Evolutionary conservation across 2,113 vertebrate species (phyloP).

Genomic region (Gymnobelideus leadbeateri): DNA sequence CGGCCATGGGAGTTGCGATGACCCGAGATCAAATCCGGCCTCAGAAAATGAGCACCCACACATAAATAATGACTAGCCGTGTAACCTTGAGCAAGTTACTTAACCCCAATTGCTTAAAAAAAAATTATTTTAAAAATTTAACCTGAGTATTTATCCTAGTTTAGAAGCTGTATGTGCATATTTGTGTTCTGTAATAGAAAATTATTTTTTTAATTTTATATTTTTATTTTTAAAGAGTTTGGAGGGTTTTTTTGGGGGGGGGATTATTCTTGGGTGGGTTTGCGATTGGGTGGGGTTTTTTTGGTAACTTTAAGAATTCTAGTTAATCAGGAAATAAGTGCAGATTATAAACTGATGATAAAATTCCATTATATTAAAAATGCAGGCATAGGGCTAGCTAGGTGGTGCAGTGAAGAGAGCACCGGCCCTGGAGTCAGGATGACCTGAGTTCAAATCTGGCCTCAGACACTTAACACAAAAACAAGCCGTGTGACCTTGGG

Average conservation of each 20-base stretch:
- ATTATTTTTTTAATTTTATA: constrained; percentile 32
- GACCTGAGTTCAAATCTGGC: too few species aligned
- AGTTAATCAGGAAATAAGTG: constrained; percentile 30
- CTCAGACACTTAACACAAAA: too few species aligned
- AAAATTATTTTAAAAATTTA: constrained; percentile 35
- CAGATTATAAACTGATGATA: not conserved
- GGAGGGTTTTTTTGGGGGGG: not conserved
- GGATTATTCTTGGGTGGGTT: not conserved
- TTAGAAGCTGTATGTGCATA: not conserved
- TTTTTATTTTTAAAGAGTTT: not conserved
- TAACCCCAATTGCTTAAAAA: too few species aligned
- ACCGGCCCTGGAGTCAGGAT: too few species aligned
- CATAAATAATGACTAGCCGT: too few species aligned
- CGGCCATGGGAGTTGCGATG: too few species aligned
- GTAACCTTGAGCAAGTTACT: too few species aligned
- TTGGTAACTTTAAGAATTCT: constrained; percentile 10
- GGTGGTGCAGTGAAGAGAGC: too few species aligned
- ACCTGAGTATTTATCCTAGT: constrained; percentile 22
- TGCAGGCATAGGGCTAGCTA: too few species aligned
- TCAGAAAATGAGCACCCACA: too few species aligned
- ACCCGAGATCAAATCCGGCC: too few species aligned
- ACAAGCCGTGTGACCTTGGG: too few species aligned
- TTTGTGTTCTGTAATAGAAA: constrained; percentile 23
- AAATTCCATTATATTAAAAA: constrained; percentile 16
- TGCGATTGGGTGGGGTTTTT: not conserved